Evolutionary conservation across 2,888 invertebrate genomes (phyloP).

Genomic region (Blastobasis lacticolella): DNA sequence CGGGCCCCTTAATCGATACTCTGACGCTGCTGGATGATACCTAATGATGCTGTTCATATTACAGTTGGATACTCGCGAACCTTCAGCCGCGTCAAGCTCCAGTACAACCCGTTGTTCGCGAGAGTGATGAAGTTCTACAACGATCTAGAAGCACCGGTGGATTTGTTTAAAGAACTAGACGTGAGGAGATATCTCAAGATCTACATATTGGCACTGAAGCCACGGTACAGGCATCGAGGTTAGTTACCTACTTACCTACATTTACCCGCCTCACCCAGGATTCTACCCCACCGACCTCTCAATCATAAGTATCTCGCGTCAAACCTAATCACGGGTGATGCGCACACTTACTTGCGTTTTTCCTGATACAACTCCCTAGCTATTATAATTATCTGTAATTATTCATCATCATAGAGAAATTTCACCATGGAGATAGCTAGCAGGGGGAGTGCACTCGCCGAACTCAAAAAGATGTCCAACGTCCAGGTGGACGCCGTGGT

Average conservation of each 20-base stretch:
- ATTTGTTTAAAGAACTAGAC: conserved; percentile 38
- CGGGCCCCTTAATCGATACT: neutral
- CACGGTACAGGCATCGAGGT: conserved; percentile 61
- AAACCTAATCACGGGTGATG: too few relatives aligned
- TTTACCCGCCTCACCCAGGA: too few relatives aligned
- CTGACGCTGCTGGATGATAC: neutral
- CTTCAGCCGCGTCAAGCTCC: conserved; percentile 59
- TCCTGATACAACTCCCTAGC: too few relatives aligned
- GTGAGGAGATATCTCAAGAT: conserved; percentile 57
- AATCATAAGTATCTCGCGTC: too few relatives aligned
- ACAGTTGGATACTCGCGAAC: conserved; percentile 59
- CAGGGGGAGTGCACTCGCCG: too few relatives aligned
- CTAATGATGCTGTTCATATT: conserved; percentile 14
- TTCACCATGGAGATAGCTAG: too few relatives aligned
- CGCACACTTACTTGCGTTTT: too few relatives aligned
- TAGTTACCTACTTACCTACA: neutral
- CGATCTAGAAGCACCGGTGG: conserved; percentile 47
- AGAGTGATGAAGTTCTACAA: conserved; percentile 58
- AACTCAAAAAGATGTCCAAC: too few relatives aligned
- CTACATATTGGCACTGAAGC: conserved; percentile 53
- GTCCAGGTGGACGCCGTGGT: too few relatives aligned
- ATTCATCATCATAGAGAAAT: too few relatives aligned
- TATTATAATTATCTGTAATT: too few relatives aligned
- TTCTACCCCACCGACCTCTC: too few relatives aligned
- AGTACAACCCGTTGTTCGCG: conserved; percentile 46